Evolutionary conservation across 2,888 invertebrate species (phyloP).

Genomic region (Nipponacmea schrenckii): DNA sequence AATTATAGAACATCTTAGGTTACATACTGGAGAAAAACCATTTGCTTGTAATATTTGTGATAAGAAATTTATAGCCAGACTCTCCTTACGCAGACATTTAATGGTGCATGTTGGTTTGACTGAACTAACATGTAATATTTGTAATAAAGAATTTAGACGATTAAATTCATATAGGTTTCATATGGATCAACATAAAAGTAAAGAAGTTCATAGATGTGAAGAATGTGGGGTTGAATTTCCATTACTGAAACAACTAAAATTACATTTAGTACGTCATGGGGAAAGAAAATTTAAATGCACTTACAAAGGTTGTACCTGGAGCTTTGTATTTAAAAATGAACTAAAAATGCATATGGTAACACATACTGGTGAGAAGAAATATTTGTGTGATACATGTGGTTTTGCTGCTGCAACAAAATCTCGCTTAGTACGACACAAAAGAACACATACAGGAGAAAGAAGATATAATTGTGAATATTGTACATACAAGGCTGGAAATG

Average conservation of each 20-base stretch:
- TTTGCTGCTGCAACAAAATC: constrained; percentile 73
- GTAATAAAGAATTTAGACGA: constrained; percentile 54
- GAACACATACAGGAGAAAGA: constrained; percentile 63
- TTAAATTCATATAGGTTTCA: constrained; percentile 44
- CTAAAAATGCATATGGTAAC: constrained; percentile 86
- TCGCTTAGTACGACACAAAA: constrained; percentile 60
- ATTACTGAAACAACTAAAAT: constrained; percentile 45
- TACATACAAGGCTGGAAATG: constrained; percentile 63
- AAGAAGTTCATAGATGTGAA: constrained; percentile 76
- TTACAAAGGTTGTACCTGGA: constrained; percentile 85
- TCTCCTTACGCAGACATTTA: constrained; percentile 55
- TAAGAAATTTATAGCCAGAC: constrained; percentile 47
- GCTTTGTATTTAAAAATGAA: constrained; percentile 87
- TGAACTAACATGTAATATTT: constrained; percentile 52
- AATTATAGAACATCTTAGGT: constrained; percentile 56
- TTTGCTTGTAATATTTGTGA: constrained; percentile 57
- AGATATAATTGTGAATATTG: constrained; percentile 66
- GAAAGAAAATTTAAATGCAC: constrained; percentile 75
- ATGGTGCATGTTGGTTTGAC: constrained; percentile 53
- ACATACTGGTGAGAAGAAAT: constrained; percentile 83
- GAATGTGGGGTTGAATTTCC: constrained; percentile 87
- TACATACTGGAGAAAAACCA: constrained; percentile 54
- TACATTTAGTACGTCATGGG: constrained; percentile 80
- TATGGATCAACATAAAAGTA: constrained; percentile 45
- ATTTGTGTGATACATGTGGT: constrained; percentile 84